Evolutionary conservation across 23 tunicate species (phyloP).

Genomic region (Halocynthia roretzi): DNA sequence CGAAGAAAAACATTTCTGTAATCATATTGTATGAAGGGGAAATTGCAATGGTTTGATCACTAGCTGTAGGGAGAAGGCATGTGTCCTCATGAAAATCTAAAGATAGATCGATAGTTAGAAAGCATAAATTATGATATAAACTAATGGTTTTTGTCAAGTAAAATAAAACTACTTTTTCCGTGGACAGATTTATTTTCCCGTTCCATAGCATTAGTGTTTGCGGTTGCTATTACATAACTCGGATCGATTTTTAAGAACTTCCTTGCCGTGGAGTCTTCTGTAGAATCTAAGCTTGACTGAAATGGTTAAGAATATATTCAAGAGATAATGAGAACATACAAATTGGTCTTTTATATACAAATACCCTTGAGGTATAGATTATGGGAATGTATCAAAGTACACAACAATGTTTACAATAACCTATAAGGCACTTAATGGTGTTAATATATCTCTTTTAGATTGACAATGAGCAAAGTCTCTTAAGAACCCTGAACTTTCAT

Average conservation of each 20-base stretch:
- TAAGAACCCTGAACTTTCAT: too few species aligned
- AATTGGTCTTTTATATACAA: too few species aligned
- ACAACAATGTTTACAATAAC: too few species aligned
- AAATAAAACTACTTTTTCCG: not conserved
- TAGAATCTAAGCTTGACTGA: too few species aligned
- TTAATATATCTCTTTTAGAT: too few species aligned
- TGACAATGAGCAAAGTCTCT: too few species aligned
- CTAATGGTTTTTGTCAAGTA: not conserved
- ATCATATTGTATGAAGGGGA: slow-evolving; percentile 36
- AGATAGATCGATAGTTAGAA: not conserved
- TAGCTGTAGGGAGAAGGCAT: slow-evolving; percentile 2
- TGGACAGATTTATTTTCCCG: slow-evolving; percentile 13
- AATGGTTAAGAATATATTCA: too few species aligned
- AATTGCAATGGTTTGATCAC: slow-evolving; percentile 9
- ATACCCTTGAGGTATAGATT: too few species aligned
- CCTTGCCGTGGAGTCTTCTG: too few species aligned
- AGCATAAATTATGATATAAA: not conserved
- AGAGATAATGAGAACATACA: too few species aligned
- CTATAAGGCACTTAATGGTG: too few species aligned
- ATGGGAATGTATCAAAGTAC: too few species aligned
- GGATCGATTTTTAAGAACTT: not conserved
- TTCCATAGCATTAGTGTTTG: not conserved
- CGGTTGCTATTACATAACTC: not conserved
- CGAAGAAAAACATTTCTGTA: slow-evolving; percentile 49
- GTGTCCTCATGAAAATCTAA: slow-evolving; percentile 45